Evolutionary conservation across 2,113 vertebrate species (phyloP).

Genomic region (Fregetta grallaria): DNA sequence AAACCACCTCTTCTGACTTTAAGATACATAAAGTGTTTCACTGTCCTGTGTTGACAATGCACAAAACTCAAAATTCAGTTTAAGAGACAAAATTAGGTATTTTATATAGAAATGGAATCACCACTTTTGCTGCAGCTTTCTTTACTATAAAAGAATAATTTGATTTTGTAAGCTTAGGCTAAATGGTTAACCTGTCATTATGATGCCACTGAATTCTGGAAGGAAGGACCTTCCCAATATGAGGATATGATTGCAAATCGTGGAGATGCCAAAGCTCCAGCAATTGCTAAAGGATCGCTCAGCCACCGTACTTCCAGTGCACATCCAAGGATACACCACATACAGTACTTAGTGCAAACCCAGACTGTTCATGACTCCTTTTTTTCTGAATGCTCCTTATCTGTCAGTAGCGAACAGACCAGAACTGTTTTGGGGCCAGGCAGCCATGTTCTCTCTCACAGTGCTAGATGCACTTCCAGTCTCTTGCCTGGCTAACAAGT

Average conservation of each 20-base stretch:
- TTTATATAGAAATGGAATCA: neutral
- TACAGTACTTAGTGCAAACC: neutral
- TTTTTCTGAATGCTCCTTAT: neutral
- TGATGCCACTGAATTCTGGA: neutral
- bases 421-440: neutral
- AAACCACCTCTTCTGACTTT: neutral
- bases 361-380: neutral
- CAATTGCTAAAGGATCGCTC: neutral
- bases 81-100: neutral
- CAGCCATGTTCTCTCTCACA: neutral
- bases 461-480: neutral
- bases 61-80: neutral
- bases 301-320: neutral
- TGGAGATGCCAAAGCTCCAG: neutral
- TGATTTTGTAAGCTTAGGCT: neutral
- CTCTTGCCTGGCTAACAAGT: neutral
- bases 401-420: neutral
- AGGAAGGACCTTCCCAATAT: neutral
- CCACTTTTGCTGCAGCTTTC: neutral
- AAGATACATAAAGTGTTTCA: neutral
- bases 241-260: neutral
- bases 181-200: neutral
- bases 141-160: neutral
- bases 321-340: neutral
- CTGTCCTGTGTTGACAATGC: neutral